phyloP scores from a whole-genome alignment of 2,113 vertebrate species.

The Halichoeres trimaculatus region DNA sequence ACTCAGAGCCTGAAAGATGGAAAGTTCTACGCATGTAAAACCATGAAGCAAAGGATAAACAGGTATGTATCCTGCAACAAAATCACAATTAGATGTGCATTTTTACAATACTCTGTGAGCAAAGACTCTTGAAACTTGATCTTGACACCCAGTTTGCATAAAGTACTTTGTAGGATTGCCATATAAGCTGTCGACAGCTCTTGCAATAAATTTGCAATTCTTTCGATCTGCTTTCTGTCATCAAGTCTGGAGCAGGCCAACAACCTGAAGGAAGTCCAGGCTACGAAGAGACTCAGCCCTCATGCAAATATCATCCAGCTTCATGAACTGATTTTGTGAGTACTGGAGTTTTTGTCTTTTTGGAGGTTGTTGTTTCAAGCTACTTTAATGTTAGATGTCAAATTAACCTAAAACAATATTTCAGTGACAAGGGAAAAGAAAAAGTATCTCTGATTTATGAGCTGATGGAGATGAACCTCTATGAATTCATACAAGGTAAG shows the following conservation, averaged over 20 bases:
- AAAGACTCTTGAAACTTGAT: constrained; percentile 42
- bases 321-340: constrained; percentile 84
- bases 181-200: not conserved
- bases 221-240: not conserved
- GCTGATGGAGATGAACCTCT: constrained; percentile 95
- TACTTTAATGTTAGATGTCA: not conserved
- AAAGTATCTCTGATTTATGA: constrained; percentile 90
- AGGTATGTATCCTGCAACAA: constrained; percentile 77
- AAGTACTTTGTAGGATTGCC: no score
- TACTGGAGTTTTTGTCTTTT: constrained; percentile 8
- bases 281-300: constrained; percentile 77
- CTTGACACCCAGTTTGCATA: constrained; percentile 20
- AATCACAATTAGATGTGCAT: constrained; percentile 3
- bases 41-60: constrained; percentile 88
- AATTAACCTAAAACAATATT: constrained; percentile 52
- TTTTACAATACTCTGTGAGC: constrained; percentile 1
- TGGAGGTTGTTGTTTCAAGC: not conserved
- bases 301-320: constrained; percentile 79
- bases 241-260: constrained; percentile 77
- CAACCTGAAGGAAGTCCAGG: constrained; percentile 78
- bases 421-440: constrained; percentile 88
- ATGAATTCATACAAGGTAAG: constrained; percentile 90
- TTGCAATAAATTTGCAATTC: not conserved
- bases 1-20: constrained; percentile 87
- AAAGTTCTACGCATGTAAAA: constrained; percentile 88